Evolutionary conservation across 92 coral and sea anemone genomes (phyloP).

Genomic region (Bergia puertoricense): DNA sequence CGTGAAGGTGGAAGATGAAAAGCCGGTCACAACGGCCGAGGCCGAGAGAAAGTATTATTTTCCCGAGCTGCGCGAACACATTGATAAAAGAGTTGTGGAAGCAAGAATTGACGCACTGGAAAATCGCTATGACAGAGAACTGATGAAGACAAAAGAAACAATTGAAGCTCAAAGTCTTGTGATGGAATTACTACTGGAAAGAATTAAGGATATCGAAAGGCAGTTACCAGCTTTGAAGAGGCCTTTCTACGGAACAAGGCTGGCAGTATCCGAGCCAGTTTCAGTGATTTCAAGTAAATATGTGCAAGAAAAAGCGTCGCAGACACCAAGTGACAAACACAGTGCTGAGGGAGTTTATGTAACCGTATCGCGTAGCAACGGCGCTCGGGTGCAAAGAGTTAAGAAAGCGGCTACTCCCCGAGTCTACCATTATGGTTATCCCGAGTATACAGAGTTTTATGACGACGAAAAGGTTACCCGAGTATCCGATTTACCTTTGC

Average conservation of each 20-base stretch:
- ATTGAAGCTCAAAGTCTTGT: constrained; percentile 39
- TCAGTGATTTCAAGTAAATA: constrained; percentile 30
- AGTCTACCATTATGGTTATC: constrained; percentile 11
- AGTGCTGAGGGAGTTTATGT: constrained; percentile 42
- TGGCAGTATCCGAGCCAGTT: constrained; percentile 16
- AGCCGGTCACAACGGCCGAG: neutral
- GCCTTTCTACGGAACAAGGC: constrained; percentile 23
- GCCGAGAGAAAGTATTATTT: constrained; percentile 20
- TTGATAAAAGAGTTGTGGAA: constrained; percentile 37
- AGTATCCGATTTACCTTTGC: neutral
- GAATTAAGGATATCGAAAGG: constrained; percentile 36
- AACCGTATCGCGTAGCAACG: constrained; percentile 48
- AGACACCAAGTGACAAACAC: constrained; percentile 44
- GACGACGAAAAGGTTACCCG: constrained; percentile 19
- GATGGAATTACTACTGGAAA: constrained; percentile 36
- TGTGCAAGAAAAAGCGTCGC: constrained; percentile 41
- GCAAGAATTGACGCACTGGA: constrained; percentile 42
- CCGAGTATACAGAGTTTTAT: constrained; percentile 18
- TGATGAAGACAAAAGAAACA: constrained; percentile 19
- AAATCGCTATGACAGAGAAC: constrained; percentile 45
- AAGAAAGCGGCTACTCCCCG: constrained; percentile 31
- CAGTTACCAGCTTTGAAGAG: constrained; percentile 23
- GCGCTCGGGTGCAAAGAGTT: constrained; percentile 34
- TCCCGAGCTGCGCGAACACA: constrained; percentile 41
- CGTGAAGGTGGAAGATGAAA: constrained; percentile 28